Base-by-base conservation (phyloP, 2,888 invertebrate genomes). In the Altica lythri region DNA sequence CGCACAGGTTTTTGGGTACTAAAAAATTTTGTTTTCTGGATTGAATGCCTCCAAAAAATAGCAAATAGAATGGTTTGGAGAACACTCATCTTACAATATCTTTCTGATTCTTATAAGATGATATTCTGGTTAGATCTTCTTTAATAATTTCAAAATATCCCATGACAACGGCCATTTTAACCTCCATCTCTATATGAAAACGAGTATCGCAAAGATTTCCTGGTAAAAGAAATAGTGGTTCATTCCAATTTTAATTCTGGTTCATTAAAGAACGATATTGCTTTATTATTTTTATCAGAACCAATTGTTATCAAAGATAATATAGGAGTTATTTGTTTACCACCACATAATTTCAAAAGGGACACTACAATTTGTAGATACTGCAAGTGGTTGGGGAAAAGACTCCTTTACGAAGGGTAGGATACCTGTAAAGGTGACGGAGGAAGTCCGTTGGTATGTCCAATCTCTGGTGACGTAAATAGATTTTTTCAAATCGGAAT, bases 361-460 rank as follows among this genome's bases (percentile, higher is more conserved):
- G 30, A n/a, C 9, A 40, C 13, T 13, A 38, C 19, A 8, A 69
- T 80, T 6, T 90, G 90, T 72, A n/a, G n/a, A n/a, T n/a, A n/a
- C n/a, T n/a, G n/a, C n/a, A n/a, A n/a, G n/a, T n/a, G n/a, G n/a
- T n/a, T n/a, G n/a, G n/a, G n/a, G n/a, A n/a, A n/a, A n/a, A n/a
- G 62, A 67, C 47, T 54, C 62, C 1, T 68, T 66, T 37, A 86
- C 65, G 78, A 78, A 12, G 87, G 86, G 1, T 80, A 84, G 63
- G 91, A 92, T 60, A 88, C 89, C 0, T 91, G 91, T 68, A 80
- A 77, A 80, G 91, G 90, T 10, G 90, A 91, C 70, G 90, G 90
- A 4, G 91, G 90, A 12, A 87, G 88, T 18, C 90, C 90, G 0
- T 74, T 91, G 13, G 86, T 85, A 0, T 91, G 90, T 62, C 86